Percentiles rank a stretch among this genome's conserved stretches.
Evolutionary conservation across 1,140 invertebrate species (phyloP).

Genomic region (Carposina sasakii): DNA sequence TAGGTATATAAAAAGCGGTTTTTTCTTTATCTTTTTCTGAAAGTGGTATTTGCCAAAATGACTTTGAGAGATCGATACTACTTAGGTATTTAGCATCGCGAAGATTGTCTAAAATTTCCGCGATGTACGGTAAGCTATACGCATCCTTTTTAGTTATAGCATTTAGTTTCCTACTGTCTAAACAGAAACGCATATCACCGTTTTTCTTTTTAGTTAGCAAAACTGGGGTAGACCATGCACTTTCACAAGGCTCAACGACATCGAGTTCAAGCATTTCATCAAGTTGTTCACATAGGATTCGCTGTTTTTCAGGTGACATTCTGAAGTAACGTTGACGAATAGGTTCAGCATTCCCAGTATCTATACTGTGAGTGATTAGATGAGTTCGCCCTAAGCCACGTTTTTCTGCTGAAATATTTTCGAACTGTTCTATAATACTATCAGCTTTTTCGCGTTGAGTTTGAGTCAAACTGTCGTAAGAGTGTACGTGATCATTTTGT

Average conservation of each 20-base stretch:
- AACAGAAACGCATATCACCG: constrained; percentile 9
- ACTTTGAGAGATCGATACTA: neutral
- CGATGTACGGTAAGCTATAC: constrained; percentile 4
- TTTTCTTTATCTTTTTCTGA: constrained; percentile 2
- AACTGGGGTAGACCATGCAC: constrained; percentile 11
- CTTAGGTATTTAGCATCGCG: constrained; percentile 8
- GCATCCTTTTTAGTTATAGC: constrained; percentile 8
- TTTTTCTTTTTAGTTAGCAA: constrained; percentile 12
- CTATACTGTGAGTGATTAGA: constrained; percentile 10
- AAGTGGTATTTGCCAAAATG: constrained; percentile 6
- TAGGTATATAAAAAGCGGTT: constrained; percentile 12
- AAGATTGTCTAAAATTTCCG: constrained; percentile 7
- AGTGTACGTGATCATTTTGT: neutral
- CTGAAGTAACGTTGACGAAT: constrained; percentile 7
- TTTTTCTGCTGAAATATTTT: neutral
- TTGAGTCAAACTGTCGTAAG: constrained; percentile 6
- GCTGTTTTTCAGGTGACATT: constrained; percentile 3
- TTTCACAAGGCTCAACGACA: constrained; percentile 10
- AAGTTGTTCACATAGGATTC: constrained; percentile 2
- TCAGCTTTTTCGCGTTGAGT: neutral
- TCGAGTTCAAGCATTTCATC: constrained; percentile 9
- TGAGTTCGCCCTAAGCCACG: constrained; percentile 6
- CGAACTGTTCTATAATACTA: neutral
- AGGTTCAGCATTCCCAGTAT: constrained; percentile 9
- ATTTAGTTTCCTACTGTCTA: constrained; percentile 13